Base-by-base conservation (phyloP, 2,113 vertebrate genomes). In the Lampris incognitus region DNA sequence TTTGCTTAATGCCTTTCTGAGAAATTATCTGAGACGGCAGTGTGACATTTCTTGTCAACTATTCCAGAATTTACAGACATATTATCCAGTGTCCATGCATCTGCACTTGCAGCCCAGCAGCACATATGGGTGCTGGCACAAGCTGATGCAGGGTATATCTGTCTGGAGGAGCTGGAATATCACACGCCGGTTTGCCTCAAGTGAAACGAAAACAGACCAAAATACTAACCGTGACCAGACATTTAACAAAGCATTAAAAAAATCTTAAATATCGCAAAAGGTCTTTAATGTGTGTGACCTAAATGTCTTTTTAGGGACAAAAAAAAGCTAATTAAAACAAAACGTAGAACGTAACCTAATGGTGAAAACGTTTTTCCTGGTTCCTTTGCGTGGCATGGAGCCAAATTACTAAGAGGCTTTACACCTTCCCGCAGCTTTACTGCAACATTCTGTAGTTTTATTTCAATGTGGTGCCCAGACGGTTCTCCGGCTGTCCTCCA, bases 1-100 rank as follows among this genome's bases (percentile, higher is more conserved):
- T 63, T 71, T 54, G 3, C 41, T 84, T 78, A 76, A 79, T 82
- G 10, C 64, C 71, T 79, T 79, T 78, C 70, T 61, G 7, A 76
- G 13, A 85, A 90, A 69, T 69, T 66, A 65, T 69, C 76, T 76
- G 70, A 51, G 42, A 5, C 0, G 37, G 72, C 74, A 36, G 44
- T 42, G 10, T 62, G 42, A 76, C 73, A 72, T 69, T 51, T 3
- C 60, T 65, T 46, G 44, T 52, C 38, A 68, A 5, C n/a, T 2
- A 36, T 44, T 74, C 42, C 68, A 36, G 41, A 49, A 75, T 72
- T 66, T 49, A 72, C 9, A 8, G 50, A n/a, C 6, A 13, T 24
- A 69, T 78, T 58, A 49, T 24, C 56, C 13, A 39, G 59, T 42
- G 5, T 9, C 49, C 40, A 37, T 48, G 51, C 74, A 56, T 84